These are phyloP conservation scores for Mormyrops attenuatus DNA, from an alignment of 2,797 vertebrate genomes.

Conservation along the genomic window DNA sequence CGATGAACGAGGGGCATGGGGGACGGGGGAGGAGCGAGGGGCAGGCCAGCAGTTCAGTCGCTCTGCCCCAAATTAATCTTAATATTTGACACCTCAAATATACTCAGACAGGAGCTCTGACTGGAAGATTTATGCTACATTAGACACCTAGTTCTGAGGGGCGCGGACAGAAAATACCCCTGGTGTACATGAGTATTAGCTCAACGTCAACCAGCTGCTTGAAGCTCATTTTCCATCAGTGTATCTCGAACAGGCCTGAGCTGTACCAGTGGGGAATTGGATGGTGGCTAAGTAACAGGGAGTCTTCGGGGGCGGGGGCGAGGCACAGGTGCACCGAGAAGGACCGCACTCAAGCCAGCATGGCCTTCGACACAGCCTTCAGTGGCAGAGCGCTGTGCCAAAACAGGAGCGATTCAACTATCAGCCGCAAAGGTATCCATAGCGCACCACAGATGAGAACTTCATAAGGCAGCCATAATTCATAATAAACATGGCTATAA, in stretches of 20 bases:
- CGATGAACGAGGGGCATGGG: neutral
- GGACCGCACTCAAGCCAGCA: neutral
- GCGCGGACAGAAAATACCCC: neutral
- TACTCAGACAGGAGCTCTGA: conserved; percentile 33
- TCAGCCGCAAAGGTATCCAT: neutral
- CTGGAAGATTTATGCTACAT: conserved; percentile 18
- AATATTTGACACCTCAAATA: conserved; percentile 47
- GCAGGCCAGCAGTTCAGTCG: conserved; percentile 19
- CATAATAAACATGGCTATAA: neutral
- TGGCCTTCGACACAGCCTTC: neutral
- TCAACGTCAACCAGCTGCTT: neutral
- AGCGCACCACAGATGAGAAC: neutral
- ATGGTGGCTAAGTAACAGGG: neutral
- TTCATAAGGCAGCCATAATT: neutral
- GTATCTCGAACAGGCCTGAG: neutral
- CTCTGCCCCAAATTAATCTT: conserved; percentile 40
- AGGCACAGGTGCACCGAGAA: neutral
- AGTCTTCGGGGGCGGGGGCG: neutral
- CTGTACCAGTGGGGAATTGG: neutral
- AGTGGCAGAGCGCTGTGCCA: neutral
- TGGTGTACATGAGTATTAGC: neutral
- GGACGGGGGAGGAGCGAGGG: conserved; percentile 14
- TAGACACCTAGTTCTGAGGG: neutral
- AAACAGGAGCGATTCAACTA: neutral
- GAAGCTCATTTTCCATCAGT: neutral